phyloP scores from a whole-genome alignment of 2,797 vertebrate genomes.

The Tapera naevia region DNA sequence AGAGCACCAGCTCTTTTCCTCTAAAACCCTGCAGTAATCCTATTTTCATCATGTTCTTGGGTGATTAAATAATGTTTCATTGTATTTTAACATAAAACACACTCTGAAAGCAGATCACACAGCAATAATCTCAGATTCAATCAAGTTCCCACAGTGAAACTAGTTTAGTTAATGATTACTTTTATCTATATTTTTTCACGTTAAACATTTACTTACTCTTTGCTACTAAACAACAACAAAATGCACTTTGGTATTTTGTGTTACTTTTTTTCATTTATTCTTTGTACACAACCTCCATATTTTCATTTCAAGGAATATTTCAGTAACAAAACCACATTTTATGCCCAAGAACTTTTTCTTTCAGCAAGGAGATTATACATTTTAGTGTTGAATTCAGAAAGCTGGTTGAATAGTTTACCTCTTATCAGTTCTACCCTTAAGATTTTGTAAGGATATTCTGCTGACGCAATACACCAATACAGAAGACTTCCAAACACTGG shows the following conservation, averaged over 20 bases:
- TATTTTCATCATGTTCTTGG: background rate
- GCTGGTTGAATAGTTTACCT: background rate
- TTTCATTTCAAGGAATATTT: background rate
- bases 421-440: background rate
- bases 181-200: background rate
- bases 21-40: background rate
- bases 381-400: background rate
- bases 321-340: background rate
- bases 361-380: background rate
- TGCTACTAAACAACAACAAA: background rate
- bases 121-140: background rate
- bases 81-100: background rate
- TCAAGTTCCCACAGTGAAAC: constrained; percentile 19
- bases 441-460: background rate
- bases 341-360: background rate
- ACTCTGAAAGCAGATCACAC: background rate
- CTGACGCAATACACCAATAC: background rate
- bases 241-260: background rate
- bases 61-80: background rate
- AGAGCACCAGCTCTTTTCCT: background rate
- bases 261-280: background rate
- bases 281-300: background rate
- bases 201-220: background rate
- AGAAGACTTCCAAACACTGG: background rate
- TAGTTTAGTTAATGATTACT: constrained; percentile 12